phyloP scores from a whole-genome alignment of 2,888 invertebrate genomes.

The Labia minor region DNA sequence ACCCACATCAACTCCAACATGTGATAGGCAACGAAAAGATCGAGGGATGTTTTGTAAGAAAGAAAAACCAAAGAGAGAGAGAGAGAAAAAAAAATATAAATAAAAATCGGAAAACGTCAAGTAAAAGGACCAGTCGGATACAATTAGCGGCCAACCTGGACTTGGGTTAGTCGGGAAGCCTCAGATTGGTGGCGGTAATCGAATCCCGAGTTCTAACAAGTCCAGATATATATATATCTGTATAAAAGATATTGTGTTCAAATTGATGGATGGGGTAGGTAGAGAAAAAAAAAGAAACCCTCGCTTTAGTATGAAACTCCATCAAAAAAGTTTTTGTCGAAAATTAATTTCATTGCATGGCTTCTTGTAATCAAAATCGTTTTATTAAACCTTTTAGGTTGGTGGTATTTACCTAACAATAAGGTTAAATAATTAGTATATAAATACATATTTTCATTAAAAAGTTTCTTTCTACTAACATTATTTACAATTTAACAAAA shows the following conservation, averaged over 20 bases:
- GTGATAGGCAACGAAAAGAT: neutral
- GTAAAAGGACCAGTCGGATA: neutral
- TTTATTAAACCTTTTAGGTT: no score
- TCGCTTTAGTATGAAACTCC: neutral
- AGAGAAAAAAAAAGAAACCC: neutral
- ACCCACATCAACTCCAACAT: neutral
- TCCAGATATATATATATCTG: neutral
- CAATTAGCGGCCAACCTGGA: neutral
- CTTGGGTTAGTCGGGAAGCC: neutral
- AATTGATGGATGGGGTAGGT: neutral
- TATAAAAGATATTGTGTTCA: conserved; percentile 4
- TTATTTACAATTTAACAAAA: no score
- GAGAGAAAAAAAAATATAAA: neutral
- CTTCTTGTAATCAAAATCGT: no score
- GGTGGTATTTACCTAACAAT: no score
- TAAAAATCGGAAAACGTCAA: neutral
- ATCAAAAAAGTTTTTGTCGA: no score
- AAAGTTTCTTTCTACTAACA: no score
- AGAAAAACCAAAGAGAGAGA: neutral
- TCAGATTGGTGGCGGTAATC: neutral
- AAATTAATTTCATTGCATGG: no score
- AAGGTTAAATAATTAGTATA: no score
- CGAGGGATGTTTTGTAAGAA: neutral
- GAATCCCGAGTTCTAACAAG: neutral
- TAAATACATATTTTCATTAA: no score